Percentiles rank a stretch among this genome's conserved stretches.
Conservation (phyloP, 1,140 invertebrate species). For the Anoplophora glabripennis region DNA sequence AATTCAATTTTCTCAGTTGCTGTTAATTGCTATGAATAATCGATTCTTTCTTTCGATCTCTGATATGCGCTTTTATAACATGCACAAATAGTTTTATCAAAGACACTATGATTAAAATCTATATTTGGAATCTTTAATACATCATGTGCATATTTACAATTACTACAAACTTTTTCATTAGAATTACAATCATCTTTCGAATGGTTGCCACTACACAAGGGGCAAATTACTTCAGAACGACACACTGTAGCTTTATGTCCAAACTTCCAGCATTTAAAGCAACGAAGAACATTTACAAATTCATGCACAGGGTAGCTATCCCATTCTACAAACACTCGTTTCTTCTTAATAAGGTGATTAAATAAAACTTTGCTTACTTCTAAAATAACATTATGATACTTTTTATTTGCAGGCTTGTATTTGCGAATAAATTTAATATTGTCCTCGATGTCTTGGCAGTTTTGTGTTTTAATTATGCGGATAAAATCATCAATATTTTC, state of each 20-base stretch:
- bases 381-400: slow-evolving; percentile 8
- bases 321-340: slow-evolving; percentile 11
- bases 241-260: slow-evolving; percentile 8
- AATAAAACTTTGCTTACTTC: background rate
- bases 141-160: slow-evolving; percentile 10
- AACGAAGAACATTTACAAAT: slow-evolving; percentile 4
- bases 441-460: too few relatives aligned
- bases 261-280: slow-evolving; percentile 19
- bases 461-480: background rate
- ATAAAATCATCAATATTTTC: slow-evolving; percentile 5
- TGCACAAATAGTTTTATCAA: background rate
- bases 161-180: slow-evolving; percentile 5
- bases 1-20: background rate
- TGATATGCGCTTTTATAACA: too few relatives aligned
- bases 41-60: too few relatives aligned
- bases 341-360: slow-evolving; percentile 2
- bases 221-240: slow-evolving; percentile 5
- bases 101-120: slow-evolving; percentile 3
- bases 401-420: slow-evolving; percentile 1
- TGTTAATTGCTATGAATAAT: background rate
- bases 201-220: slow-evolving; percentile 2
- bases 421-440: slow-evolving; percentile 3
- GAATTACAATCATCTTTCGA: background rate
- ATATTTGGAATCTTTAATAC: slow-evolving; percentile 11
- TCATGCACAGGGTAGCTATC: slow-evolving; percentile 4